Percentiles rank a stretch among this genome's conserved stretches.
Conservation (phyloP, 1,140 invertebrate species). For the Sweltsa coloradensis region DNA sequence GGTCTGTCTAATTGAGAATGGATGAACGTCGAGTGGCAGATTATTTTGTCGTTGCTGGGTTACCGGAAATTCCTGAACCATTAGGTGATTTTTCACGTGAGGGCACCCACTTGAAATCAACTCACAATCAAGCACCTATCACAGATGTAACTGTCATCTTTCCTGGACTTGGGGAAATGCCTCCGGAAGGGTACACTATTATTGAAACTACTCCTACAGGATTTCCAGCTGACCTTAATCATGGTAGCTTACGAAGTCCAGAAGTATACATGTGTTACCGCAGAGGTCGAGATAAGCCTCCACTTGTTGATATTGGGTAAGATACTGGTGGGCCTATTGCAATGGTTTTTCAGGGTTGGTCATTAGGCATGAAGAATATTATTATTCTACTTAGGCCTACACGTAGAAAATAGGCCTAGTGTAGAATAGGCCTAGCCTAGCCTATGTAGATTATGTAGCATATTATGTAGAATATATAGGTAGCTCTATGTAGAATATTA, state of each 20-base stretch:
- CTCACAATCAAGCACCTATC: constrained; percentile 69
- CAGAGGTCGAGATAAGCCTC: constrained; percentile 86
- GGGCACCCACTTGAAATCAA: constrained; percentile 63
- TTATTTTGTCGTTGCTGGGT: constrained; percentile 95
- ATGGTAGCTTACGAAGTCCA: constrained; percentile 85
- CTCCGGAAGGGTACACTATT: constrained; percentile 67
- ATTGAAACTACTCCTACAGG: constrained; percentile 78
- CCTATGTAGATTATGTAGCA: too few species aligned
- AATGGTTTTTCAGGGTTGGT: too few species aligned
- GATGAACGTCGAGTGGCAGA: constrained; percentile 75
- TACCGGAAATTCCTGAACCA: constrained; percentile 67
- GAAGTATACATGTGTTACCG: constrained; percentile 89
- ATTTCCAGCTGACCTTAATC: constrained; percentile 85
- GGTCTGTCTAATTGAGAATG: too few species aligned
- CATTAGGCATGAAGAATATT: too few species aligned
- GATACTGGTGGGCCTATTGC: too few species aligned
- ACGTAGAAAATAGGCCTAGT: too few species aligned
- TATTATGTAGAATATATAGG: too few species aligned
- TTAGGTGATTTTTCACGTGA: constrained; percentile 70
- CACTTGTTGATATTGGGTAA: constrained; percentile 94
- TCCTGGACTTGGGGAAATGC: constrained; percentile 70
- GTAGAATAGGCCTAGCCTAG: too few species aligned
- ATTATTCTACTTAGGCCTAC: too few species aligned
- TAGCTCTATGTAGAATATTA: too few species aligned
- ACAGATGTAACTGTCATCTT: constrained; percentile 91